Base-by-base conservation (phyloP, 1,140 invertebrate species). In the Sweltsa coloradensis region DNA sequence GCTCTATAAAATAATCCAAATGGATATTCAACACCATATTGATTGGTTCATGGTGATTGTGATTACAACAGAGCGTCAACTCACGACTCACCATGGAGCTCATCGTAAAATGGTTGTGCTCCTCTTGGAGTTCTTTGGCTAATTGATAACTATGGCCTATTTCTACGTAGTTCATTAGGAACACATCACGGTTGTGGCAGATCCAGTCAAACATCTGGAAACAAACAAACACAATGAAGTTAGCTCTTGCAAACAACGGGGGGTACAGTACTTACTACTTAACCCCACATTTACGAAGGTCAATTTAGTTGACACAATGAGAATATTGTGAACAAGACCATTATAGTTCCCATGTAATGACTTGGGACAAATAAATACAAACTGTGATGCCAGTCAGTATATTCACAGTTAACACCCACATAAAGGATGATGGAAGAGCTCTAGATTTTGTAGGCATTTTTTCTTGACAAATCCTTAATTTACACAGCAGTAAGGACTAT, bases 141-240 rank as follows among this genome's bases (percentile, higher is more conserved):
- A 90, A 74, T 53, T 90, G 81, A 66, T 90, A 93, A 18, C 89
- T 91, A 49, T 85, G 80, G 7, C 94, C 94, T 52, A 98, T 97
- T 66, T 96, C 91, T 26, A 96, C 92, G 60, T 97, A 97, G 58
- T 89, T 95, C 44, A 89, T 78, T 47, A 97, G 76, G 69, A 98
- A 97, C 39, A 87, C 81, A 59, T 96, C 92, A 37, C 90, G 77
- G 63, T 95, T 94, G 61, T 93, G 90, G 52, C 86, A 83, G 31
- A 97, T 93, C 93, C 93, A 97, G 61, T 97, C 91, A 64, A 96
- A 88, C 90, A 97, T 97, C 81, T 89, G 65, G 22, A n/a, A n/a
- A n/a, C n/a, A n/a, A 73, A 72, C 55, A 51, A 49, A 53, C 51
- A 42, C 49, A 36, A 44, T 7, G 14, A 7, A 34, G 7, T 0